A percentile compares a stretch with the other conserved stretches of the same genome.
Evolutionary conservation across 1,140 invertebrate species (phyloP).

Genomic region (Papilio aristodemus): DNA sequence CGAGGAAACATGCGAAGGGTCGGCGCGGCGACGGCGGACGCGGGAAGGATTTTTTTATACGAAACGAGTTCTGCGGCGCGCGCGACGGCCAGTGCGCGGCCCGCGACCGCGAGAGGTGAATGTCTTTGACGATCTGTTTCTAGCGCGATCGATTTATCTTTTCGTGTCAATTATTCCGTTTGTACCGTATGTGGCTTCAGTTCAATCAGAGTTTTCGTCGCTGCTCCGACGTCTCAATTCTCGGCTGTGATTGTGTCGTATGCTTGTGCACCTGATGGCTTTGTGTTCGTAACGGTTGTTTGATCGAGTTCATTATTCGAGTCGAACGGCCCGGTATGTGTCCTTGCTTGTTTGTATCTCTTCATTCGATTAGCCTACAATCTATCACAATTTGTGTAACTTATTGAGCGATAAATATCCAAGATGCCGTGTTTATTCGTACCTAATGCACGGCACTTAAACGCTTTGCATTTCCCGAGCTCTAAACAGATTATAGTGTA

Average conservation of each 20-base stretch:
- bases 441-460: slow-evolving; percentile 14
- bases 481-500: slow-evolving; percentile 28
- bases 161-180: slow-evolving; percentile 41
- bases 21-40: slow-evolving; percentile 58
- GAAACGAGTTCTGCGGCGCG: slow-evolving; percentile 69
- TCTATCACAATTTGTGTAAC: not conserved
- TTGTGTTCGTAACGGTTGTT: slow-evolving; percentile 61
- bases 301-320: slow-evolving; percentile 54
- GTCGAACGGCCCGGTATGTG: slow-evolving; percentile 54
- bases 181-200: slow-evolving; percentile 37
- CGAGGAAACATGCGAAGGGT: slow-evolving; percentile 71
- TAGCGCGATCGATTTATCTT: slow-evolving; percentile 42
- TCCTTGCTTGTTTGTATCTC: slow-evolving; percentile 45
- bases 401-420: not conserved
- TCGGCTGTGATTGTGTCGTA: slow-evolving; percentile 41
- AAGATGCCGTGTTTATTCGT: not conserved
- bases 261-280: slow-evolving; percentile 53
- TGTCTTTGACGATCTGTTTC: slow-evolving; percentile 55
- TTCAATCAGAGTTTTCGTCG: slow-evolving; percentile 31
- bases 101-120: slow-evolving; percentile 70
- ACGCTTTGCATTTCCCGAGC: slow-evolving; percentile 20
- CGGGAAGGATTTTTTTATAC: slow-evolving; percentile 74
- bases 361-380: slow-evolving; percentile 11
- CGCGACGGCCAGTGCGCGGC: slow-evolving; percentile 65
- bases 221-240: slow-evolving; percentile 15